Evolutionary conservation across 1,140 invertebrate species (phyloP).

Genomic region (Drosophila kohkoa): DNA sequence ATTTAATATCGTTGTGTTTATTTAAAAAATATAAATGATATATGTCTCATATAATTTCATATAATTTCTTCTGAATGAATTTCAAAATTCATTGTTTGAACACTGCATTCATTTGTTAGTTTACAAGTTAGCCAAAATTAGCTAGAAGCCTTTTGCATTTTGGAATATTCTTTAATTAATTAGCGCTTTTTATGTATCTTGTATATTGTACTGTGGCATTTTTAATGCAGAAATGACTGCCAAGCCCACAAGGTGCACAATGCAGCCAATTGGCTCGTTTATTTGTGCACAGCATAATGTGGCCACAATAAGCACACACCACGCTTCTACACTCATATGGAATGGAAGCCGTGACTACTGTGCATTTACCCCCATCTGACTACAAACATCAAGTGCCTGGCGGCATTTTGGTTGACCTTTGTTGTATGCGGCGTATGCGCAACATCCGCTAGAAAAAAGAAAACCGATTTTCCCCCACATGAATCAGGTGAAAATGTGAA

Average conservation of each 20-base stretch:
- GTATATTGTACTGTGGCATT: constrained; percentile 4
- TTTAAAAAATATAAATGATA: background rate
- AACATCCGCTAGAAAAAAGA: constrained; percentile 55
- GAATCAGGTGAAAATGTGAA: constrained; percentile 15
- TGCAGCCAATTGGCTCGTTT: constrained; percentile 41
- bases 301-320: constrained; percentile 22
- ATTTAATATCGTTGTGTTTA: too few relatives aligned
- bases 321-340: constrained; percentile 2
- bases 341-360: background rate
- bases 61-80: too few relatives aligned
- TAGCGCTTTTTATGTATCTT: background rate
- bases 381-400: constrained; percentile 47
- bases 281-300: constrained; percentile 34
- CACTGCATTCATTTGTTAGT: background rate
- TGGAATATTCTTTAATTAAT: constrained; percentile 23
- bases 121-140: background rate
- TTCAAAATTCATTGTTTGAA: too few relatives aligned
- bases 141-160: background rate
- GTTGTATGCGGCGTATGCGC: constrained; percentile 63
- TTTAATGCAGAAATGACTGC: constrained; percentile 16
- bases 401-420: constrained; percentile 72
- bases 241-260: constrained; percentile 28
- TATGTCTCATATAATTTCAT: too few relatives aligned
- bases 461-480: constrained; percentile 30
- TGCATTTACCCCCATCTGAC: constrained; percentile 14